phyloP scores from a whole-genome alignment of 2,113 vertebrate species.

The Proterorhinus semilunaris region DNA sequence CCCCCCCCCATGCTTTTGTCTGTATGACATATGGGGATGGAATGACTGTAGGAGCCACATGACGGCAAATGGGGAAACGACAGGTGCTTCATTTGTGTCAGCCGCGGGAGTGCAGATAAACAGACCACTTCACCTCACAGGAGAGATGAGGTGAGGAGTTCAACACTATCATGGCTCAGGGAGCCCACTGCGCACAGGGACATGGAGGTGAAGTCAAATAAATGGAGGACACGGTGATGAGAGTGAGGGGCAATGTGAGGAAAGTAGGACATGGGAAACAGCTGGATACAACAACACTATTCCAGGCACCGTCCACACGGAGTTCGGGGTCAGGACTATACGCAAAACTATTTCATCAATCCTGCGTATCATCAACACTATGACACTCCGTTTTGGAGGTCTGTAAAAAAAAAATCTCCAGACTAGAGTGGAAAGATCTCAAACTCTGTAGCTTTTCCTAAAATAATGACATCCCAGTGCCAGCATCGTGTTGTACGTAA shows the following conservation, averaged over 20 bases:
- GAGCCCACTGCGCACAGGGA: not conserved
- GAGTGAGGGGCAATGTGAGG: not conserved
- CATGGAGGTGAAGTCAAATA: not conserved
- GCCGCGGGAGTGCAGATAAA: slow-evolving; percentile 2
- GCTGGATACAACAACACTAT: not conserved
- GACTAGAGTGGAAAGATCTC: no score
- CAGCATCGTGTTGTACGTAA: no score
- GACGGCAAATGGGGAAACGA: not conserved
- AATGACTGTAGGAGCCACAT: not conserved
- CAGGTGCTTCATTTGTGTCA: not conserved
- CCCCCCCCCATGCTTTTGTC: not conserved
- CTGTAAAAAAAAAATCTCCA: no score
- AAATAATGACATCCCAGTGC: no score
- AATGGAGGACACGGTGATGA: slow-evolving; percentile 1
- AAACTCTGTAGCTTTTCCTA: no score
- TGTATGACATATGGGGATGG: not conserved
- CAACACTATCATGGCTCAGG: not conserved
- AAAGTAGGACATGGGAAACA: not conserved
- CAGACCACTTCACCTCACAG: not conserved
- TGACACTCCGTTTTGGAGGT: no score
- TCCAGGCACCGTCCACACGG: not conserved
- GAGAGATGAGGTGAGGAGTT: not conserved
- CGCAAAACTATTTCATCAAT: not conserved
- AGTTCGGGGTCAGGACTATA: not conserved
- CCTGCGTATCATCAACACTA: no score